Conservation (phyloP, 2,797 vertebrate genomes). For the Tokudaia tokunoshimensis region DNA sequence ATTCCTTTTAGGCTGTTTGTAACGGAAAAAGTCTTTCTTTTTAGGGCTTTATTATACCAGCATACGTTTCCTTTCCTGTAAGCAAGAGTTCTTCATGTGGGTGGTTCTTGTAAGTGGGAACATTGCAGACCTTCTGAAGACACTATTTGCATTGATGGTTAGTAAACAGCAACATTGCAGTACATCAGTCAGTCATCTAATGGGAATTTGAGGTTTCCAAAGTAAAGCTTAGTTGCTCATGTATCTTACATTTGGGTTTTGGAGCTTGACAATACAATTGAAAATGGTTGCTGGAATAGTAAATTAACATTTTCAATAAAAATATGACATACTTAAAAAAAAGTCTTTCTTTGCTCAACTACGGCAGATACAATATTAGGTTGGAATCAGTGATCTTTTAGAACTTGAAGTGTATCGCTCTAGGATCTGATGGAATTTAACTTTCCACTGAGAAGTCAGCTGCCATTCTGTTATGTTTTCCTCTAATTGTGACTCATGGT, state of each 20-base stretch:
- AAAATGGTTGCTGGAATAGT: neutral
- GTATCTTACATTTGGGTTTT: neutral
- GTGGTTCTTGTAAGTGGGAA: neutral
- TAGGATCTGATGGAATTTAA: neutral
- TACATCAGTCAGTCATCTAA: neutral
- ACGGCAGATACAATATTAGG: neutral
- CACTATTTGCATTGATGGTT: neutral
- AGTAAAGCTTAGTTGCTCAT: neutral
- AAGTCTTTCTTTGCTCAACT: neutral
- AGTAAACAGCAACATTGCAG: neutral
- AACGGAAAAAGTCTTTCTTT: constrained; percentile 85
- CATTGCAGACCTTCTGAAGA: neutral
- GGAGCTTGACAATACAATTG: neutral
- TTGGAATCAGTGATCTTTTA: neutral
- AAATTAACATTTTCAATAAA: neutral
- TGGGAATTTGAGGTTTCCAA: neutral
- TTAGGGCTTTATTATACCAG: constrained; percentile 79
- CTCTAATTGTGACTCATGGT: neutral
- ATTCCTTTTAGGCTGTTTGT: neutral
- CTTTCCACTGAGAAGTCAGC: neutral
- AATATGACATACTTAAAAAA: neutral
- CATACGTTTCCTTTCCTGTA: neutral
- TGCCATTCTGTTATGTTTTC: neutral
- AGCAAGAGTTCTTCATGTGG: neutral
- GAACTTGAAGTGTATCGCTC: neutral